These are phyloP conservation scores for Rhadina sibilatrix DNA, from an alignment of 2,113 vertebrate species.

Conservation along the genomic window DNA sequence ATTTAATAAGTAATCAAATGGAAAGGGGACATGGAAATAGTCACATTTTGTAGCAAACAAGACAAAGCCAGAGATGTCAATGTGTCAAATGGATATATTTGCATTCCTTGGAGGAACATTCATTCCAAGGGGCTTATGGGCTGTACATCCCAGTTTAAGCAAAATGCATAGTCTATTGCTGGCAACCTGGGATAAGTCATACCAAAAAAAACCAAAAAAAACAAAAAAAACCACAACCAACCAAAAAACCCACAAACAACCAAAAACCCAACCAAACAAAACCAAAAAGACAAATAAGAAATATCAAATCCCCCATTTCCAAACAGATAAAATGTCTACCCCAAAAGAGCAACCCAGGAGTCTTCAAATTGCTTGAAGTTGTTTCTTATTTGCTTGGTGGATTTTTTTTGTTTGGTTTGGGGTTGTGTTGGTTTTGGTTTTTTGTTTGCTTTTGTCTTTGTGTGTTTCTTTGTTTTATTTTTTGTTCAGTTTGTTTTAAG, in stretches of 20 bases:
- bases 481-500: neutral
- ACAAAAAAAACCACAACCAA: too few relatives aligned
- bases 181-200: neutral
- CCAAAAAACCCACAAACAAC: neutral
- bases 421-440: neutral
- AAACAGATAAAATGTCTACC: too few relatives aligned
- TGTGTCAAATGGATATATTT: neutral
- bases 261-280: neutral
- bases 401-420: neutral
- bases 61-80: neutral
- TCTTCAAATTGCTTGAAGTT: neutral
- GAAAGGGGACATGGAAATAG: neutral
- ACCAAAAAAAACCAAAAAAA: too few relatives aligned
- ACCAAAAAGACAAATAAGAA: neutral
- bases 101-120: neutral
- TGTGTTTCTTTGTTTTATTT: neutral
- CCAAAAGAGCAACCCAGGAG: neutral
- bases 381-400: neutral
- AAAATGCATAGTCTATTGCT: neutral
- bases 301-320: neutral
- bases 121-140: neutral
- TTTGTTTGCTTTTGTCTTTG: neutral
- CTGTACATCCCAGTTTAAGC: neutral
- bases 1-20: neutral
- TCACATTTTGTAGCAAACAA: neutral